Base-by-base conservation (phyloP, 2,113 vertebrate species). In the Tautogolabrus adspersus region DNA sequence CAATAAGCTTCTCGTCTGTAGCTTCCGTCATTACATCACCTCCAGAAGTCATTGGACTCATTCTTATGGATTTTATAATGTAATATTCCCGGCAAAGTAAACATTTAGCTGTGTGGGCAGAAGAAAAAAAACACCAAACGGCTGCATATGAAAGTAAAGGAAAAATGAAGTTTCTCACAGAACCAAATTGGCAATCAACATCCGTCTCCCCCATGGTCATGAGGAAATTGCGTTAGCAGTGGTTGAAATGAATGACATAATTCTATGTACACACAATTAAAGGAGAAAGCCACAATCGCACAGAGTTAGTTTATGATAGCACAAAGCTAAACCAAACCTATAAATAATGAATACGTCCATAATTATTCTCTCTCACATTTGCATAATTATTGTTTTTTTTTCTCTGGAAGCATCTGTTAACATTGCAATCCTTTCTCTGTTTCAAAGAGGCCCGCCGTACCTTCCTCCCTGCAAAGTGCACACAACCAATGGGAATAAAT, bases 341-440 rank as follows among this genome's bases (percentile, higher is more conserved):
- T 95, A 95, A 95, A 95, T 95, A 94, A 94, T 95, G 92, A 93
- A 95, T 92, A 90, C 42, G 62, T 87, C 88, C 83, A 85, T 93
- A 94, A 94, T 95, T 95, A 94, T 94, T 94, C 90, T 16, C 77
- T 88, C 85, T 79, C 87, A 87, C 60, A 95, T 95, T 94, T 94
- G 92, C 95, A 95, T 95, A 94, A 95, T 94, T 93, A 92, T 94
- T 94, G 89, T 91, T 63, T 88, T 87, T 79, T 81, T 63, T 86
- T 88, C 80, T 72, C 66, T 85, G 81, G 85, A 90, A 90, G 92
- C 91, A 92, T 93, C 91, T 93, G 91, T 91, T 92, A 91, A 89
- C 88, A 88, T 91, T 85, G 90, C 88, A 81, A 68, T 88, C 87
- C 83, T 61, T 58, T 44, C 81, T 93, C 89, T 92, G 90, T 92